Conservation (phyloP, 2,113 vertebrate genomes). For the Turnix velox region DNA sequence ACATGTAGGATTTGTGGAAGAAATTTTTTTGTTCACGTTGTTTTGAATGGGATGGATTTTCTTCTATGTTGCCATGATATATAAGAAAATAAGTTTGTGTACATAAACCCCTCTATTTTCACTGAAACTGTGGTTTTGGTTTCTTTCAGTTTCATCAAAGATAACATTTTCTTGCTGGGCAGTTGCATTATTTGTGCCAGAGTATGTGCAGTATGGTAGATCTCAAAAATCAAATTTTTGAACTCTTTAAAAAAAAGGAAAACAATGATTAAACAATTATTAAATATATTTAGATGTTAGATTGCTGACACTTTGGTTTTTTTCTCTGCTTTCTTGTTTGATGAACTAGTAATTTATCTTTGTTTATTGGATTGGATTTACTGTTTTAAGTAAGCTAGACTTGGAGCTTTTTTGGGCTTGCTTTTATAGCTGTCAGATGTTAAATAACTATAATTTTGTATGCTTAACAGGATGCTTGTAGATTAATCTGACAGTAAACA, state of each 20-base stretch:
- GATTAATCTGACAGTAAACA: not conserved
- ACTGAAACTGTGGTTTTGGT: not conserved
- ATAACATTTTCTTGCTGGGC: not conserved
- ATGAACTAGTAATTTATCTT: not conserved
- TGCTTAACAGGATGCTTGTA: not conserved
- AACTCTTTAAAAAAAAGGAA: not conserved
- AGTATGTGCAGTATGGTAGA: not conserved
- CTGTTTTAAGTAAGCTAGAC: constrained; percentile 16
- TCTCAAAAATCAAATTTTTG: not conserved
- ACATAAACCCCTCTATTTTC: not conserved
- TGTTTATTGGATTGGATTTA: not conserved
- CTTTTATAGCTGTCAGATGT: not conserved
- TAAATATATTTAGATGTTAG: not conserved
- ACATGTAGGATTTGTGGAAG: not conserved
- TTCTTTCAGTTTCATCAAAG: not conserved
- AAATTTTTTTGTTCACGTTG: not conserved
- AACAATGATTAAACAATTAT: not conserved
- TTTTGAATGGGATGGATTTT: not conserved
- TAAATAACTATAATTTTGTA: constrained; percentile 52
- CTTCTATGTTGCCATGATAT: not conserved
- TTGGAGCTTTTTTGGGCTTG: constrained; percentile 19
- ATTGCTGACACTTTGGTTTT: not conserved
- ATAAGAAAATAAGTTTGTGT: not conserved
- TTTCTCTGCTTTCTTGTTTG: not conserved
- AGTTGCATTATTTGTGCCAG: not conserved